These are phyloP conservation scores for Hemaris fuciformis DNA, from an alignment of 2,888 invertebrate genomes.

Conservation along the genomic window DNA sequence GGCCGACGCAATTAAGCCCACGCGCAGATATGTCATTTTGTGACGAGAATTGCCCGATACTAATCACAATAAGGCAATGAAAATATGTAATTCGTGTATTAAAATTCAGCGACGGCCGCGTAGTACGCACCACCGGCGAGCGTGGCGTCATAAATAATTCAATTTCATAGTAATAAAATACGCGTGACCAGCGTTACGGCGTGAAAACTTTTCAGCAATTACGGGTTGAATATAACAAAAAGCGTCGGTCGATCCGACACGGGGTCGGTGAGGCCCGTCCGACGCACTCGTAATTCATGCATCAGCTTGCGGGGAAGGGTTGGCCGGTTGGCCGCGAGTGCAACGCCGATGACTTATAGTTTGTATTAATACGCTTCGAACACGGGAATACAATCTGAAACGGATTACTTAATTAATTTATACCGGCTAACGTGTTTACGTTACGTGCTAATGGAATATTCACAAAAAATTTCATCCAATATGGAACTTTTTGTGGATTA, in stretches of 20 bases:
- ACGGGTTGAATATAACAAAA: constrained; percentile 79
- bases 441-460: constrained; percentile 2
- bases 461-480: not conserved
- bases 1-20: constrained; percentile 77
- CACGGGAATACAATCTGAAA: constrained; percentile 65
- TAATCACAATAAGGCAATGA: constrained; percentile 53
- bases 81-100: constrained; percentile 74
- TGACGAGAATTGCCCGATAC: constrained; percentile 61
- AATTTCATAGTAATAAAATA: constrained; percentile 82
- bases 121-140: constrained; percentile 59
- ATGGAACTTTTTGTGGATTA: not conserved
- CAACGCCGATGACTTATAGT: constrained; percentile 72
- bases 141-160: constrained; percentile 79
- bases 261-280: constrained; percentile 26
- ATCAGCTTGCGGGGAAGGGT: constrained; percentile 76
- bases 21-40: constrained; percentile 74
- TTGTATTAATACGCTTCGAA: constrained; percentile 70
- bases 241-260: constrained; percentile 63
- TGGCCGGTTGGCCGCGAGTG: constrained; percentile 67
- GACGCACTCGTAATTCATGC: constrained; percentile 63
- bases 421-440: constrained; percentile 17
- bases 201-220: constrained; percentile 82
- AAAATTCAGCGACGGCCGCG: constrained; percentile 72
- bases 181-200: constrained; percentile 76
- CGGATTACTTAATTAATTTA: constrained; percentile 64